A percentile compares a stretch with the other conserved stretches of the same genome.
These are phyloP conservation scores for Arctopsyche grandis DNA, from an alignment of 1,140 invertebrate species.

Conservation along the genomic window DNA sequence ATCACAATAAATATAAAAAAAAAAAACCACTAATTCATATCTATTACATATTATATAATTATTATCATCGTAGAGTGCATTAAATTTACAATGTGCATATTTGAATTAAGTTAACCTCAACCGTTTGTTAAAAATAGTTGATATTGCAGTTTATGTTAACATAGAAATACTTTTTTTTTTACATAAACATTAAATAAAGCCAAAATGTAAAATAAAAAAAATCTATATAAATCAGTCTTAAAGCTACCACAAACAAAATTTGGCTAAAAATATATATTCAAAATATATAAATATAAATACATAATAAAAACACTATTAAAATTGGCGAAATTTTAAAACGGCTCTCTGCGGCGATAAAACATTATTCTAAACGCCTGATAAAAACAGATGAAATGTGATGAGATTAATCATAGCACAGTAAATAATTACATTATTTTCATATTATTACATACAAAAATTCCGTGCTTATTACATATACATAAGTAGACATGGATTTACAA, in stretches of 20 bases:
- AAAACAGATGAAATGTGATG: background rate
- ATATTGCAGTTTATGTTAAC: constrained; percentile 19
- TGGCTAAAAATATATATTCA: background rate
- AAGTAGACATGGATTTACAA: background rate
- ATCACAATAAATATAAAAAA: constrained; percentile 23
- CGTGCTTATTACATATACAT: background rate
- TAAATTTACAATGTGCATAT: constrained; percentile 48
- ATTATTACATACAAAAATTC: background rate
- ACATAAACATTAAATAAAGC: background rate
- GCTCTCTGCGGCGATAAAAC: background rate
- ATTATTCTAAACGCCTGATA: background rate
- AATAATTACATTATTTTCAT: constrained; percentile 14
- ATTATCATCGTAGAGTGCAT: constrained; percentile 10
- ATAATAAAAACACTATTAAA: background rate
- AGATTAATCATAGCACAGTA: background rate
- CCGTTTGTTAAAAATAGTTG: constrained; percentile 11
- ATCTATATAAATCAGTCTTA: constrained; percentile 32
- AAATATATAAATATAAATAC: constrained; percentile 12
- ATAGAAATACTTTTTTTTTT: too few species aligned
- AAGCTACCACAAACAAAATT: constrained; percentile 29
- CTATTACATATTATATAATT: background rate
- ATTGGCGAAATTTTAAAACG: background rate
- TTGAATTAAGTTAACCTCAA: constrained; percentile 40
- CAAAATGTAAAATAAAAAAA: background rate
- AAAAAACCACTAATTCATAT: background rate